Conservation (phyloP, 1,140 invertebrate genomes). For the Caenorhabditis remanei region DNA sequence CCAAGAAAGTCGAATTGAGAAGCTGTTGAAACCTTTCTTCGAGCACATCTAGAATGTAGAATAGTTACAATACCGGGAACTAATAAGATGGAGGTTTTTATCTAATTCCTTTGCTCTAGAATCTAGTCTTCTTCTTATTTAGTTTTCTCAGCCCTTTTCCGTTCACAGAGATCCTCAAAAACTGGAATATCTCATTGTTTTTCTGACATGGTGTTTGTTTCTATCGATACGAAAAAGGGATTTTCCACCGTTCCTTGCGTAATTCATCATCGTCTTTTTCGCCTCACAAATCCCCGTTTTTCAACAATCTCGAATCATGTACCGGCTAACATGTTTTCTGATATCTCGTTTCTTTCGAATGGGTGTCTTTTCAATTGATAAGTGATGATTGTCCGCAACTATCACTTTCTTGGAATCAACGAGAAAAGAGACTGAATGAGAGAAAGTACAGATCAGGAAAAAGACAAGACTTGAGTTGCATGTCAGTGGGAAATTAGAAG, state of each 20-base stretch:
- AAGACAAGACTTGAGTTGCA: constrained; percentile 16
- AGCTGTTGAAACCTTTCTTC: no score
- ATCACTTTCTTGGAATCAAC: background rate
- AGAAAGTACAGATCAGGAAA: constrained; percentile 46
- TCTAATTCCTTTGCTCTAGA: no score
- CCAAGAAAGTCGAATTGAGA: no score
- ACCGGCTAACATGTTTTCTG: constrained; percentile 46
- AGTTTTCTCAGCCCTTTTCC: no score
- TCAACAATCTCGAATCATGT: constrained; percentile 28
- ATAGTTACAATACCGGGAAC: no score
- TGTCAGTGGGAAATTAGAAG: background rate
- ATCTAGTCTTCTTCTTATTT: no score
- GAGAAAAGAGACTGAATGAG: background rate
- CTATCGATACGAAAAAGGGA: background rate
- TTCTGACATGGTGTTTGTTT: background rate
- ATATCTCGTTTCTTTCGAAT: constrained; percentile 39
- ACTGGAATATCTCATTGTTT: no score
- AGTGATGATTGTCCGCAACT: constrained; percentile 48
- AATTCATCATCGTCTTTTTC: constrained; percentile 5
- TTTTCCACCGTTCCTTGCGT: constrained; percentile 20
- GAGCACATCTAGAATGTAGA: no score
- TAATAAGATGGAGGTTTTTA: no score
- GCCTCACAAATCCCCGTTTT: background rate
- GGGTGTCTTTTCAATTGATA: background rate
- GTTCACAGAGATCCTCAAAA: no score